phyloP scores from a whole-genome alignment of 2,888 invertebrate genomes.

The Apamea sordens region DNA sequence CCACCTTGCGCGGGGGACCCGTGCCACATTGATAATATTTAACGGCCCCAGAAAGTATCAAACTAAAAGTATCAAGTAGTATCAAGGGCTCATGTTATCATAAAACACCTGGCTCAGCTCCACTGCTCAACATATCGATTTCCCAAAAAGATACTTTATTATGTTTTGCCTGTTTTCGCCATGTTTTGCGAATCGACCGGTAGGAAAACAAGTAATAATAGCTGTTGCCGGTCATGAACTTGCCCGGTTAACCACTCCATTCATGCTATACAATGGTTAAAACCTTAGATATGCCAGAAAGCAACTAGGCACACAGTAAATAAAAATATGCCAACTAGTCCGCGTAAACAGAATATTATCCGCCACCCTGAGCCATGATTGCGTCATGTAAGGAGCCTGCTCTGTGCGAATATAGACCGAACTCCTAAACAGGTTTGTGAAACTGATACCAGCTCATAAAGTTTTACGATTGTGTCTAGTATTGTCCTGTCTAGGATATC shows the following conservation, averaged over 20 bases:
- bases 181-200: background rate
- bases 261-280: background rate
- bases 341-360: background rate
- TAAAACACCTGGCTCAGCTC: background rate
- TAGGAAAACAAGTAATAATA: background rate
- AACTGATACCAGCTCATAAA: constrained; percentile 49
- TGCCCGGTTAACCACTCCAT: background rate
- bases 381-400: constrained; percentile 17
- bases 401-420: constrained; percentile 32
- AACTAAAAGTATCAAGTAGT: background rate
- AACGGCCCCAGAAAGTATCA: background rate
- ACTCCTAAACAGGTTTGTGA: constrained; percentile 54
- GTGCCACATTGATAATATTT: background rate
- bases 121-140: background rate
- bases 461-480: constrained; percentile 45
- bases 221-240: background rate
- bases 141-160: background rate
- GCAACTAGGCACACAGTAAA: background rate
- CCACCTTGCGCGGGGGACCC: background rate
- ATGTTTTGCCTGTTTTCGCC: background rate
- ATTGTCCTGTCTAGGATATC: constrained; percentile 29
- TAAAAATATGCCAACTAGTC: background rate
- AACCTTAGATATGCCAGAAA: background rate
- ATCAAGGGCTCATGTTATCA: background rate
- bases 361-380: background rate